Evolutionary conservation across 2,797 vertebrate species (phyloP), one percentile per base, ranked within the genome.

Genomic region (Synanceia verrucosa): DNA sequence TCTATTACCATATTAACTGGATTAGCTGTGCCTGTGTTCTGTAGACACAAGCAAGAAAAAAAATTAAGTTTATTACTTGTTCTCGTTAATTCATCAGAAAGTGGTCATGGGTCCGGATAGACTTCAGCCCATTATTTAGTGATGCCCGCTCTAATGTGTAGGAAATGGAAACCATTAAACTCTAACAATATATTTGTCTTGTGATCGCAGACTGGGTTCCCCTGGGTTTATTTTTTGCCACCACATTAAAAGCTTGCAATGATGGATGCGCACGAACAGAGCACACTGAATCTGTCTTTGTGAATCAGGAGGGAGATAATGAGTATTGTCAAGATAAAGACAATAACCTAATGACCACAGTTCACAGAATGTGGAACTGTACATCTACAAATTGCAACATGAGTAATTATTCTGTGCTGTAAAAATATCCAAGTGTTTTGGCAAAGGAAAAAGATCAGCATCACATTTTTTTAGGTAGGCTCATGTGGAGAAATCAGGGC

Each of bases 241-340:
- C 34, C 11, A 23, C 41, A 59, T 73, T 52, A 13, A 56, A 66
- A 66, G 34, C 31, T 50, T 65, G 12, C 56, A 47, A 10, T 64
- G 26, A 71, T 48, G 56, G 28, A 9, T 19, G 39, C 23, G 65
- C 39, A 71, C 24, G 18, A 55, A 8, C 46, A 65, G 23, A 66
- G 43, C 46, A 50, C 41, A n/a, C 9, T 62, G n/a, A 55, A 50
- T 46, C 12, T 56, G 28, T 62, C 51, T 64, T 44, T 57, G 41
- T 65, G 67, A 34, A 69, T 80, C 58, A 43, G 31, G 50, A 74
- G 61, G 47, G 24, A 75, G 60, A 51, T 78, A 86, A 85, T 83
- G 63, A 85, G 47, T 52, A 70, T 56, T 80, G 71, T 81, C 79
- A 84, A 76, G 78, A 81, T 81, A 63, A 76, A 78, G 64, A 80